Conservation (phyloP, 2,113 vertebrate species). For the Pipra filicauda region DNA sequence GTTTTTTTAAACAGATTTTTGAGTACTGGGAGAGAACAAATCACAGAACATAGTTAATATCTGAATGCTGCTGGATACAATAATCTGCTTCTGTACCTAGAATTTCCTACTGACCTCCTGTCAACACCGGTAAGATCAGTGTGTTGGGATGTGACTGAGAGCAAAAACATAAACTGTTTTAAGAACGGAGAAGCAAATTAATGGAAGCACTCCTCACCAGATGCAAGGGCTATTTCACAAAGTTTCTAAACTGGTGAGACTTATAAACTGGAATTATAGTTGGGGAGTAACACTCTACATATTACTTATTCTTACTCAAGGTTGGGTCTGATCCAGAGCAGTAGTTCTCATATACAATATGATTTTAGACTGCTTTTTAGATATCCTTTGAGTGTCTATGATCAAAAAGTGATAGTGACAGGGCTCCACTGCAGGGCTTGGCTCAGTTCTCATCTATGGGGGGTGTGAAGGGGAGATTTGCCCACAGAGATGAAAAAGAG, state of each 20-base stretch:
- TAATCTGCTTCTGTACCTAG: neutral
- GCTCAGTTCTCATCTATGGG: neutral
- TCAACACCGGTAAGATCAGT: neutral
- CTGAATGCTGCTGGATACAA: neutral
- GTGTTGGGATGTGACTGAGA: neutral
- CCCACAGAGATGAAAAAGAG: neutral
- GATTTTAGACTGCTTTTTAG: neutral
- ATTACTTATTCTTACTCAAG: neutral
- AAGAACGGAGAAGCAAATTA: neutral
- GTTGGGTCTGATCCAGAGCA: neutral
- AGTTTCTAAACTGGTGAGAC: neutral
- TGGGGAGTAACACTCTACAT: neutral
- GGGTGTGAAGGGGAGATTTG: neutral
- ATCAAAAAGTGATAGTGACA: neutral
- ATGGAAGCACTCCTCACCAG: neutral
- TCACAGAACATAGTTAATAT: neutral
- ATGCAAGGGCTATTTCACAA: neutral
- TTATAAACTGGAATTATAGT: neutral
- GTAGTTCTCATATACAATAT: neutral
- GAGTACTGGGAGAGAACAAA: neutral
- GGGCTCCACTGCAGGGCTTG: neutral
- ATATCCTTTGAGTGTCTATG: neutral
- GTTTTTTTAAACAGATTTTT: neutral
- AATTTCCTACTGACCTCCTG: neutral
- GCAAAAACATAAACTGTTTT: neutral